Evolutionary conservation across 2,113 vertebrate genomes (phyloP), one percentile per base, ranked within the genome.

Genomic region (Hirundichthys speculiger): DNA sequence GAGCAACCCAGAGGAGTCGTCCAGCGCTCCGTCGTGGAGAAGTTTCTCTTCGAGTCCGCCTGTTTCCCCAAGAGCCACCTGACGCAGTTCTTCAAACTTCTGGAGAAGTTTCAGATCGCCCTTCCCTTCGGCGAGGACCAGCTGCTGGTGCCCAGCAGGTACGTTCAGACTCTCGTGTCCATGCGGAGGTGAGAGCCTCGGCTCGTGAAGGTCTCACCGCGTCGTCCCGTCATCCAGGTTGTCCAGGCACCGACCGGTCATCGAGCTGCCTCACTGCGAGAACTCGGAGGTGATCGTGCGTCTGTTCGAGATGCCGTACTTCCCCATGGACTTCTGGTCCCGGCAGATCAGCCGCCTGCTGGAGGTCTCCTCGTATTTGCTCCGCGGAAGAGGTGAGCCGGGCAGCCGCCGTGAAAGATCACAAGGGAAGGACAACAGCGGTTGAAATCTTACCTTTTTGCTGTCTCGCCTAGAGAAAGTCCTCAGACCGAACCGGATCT

Each of bases 311-410:
- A 96, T 98, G 96, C 97, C 98, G 0, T 98, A 98, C 79, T 98
- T 98, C 84, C 98, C 98, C 20, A 95, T 98, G 95, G 97, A 96
- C 62, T 98, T 93, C 89, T 99, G 97, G 97, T 94, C 97, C 13
- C 92, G 96, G n/a, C 93, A 96, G 77, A 98, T 99, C 85, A 95
- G 90, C 83, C 94, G 94, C 14, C 90, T 99, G 20, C 93, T 99
- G 71, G 96, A 97, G 90, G 91, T 97, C 64, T 98, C 96, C 13
- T 89, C 93, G 15, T 95, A 91, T 62, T 88, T 99, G 92, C 92
- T 98, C 0, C 91, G 83, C 69, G 95, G 95, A 83, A 92, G 91
- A 95, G 96, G 98, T 99, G 89, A 75, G 22, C 45, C 14, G 0
- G 19, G 14, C 12, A n/a, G 21, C 22, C 4, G 21, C 20, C 5